phyloP scores from a whole-genome alignment of 2,888 invertebrate species.

The Rhaphigaster nebulosa region DNA sequence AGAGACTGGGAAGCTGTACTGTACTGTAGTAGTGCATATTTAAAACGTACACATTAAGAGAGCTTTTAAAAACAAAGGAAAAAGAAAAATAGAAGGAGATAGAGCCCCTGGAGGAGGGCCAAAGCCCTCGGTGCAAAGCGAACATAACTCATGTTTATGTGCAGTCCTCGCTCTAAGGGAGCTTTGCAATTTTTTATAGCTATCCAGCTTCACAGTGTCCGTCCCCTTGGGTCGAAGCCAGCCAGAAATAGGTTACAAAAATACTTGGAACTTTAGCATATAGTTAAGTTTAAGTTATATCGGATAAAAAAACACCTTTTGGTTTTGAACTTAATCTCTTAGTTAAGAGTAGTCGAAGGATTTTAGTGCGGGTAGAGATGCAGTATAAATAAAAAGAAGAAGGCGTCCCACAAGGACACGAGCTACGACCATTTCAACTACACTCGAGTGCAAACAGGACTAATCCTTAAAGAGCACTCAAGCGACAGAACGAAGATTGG shows the following conservation, averaged over 20 bases:
- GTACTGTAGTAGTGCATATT: not conserved
- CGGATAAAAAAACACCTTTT: not conserved
- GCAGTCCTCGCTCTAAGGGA: not conserved
- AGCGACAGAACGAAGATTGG: not conserved
- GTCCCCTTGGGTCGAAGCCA: not conserved
- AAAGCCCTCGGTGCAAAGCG: not conserved
- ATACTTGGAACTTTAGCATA: not conserved
- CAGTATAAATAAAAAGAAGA: not conserved
- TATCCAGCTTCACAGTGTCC: not conserved
- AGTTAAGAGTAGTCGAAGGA: not conserved
- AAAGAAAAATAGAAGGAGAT: not conserved
- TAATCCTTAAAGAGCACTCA: not conserved
- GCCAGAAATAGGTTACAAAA: not conserved
- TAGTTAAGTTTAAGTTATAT: not conserved
- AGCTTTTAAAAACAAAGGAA: not conserved
- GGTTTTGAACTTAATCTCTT: not conserved
- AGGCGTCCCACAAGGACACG: not conserved
- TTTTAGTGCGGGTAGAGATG: not conserved
- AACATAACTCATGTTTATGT: constrained; percentile 13
- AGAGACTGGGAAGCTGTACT: too few relatives aligned
- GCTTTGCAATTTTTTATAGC: not conserved
- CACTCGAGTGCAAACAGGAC: not conserved
- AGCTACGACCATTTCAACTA: not conserved
- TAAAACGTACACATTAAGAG: not conserved
- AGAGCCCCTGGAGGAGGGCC: not conserved